Percentiles rank a stretch among this genome's conserved stretches.
Evolutionary conservation across 2,888 invertebrate species (phyloP).

Genomic region (Rhagonycha fulva): DNA sequence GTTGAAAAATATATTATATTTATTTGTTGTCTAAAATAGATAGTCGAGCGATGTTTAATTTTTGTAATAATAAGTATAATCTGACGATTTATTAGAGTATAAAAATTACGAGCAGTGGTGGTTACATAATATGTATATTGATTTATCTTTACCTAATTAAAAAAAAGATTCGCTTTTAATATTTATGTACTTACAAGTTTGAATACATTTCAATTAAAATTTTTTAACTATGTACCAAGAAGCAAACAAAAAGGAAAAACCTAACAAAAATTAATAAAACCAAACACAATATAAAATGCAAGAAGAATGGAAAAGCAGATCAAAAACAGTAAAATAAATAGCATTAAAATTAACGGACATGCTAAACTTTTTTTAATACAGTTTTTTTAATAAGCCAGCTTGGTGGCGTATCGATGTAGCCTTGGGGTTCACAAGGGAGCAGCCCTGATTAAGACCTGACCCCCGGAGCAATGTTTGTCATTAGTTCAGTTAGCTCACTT

Average conservation of each 20-base stretch:
- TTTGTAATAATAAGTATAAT: too few species aligned
- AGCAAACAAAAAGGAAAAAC: conserved; percentile 5
- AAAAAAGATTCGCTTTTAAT: not conserved
- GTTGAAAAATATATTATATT: too few species aligned
- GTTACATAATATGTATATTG: not conserved
- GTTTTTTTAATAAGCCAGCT: conserved; percentile 41
- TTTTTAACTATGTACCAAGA: not conserved
- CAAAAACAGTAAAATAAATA: conserved; percentile 42
- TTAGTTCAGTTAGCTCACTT: conserved; percentile 54
- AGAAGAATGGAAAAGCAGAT: conserved; percentile 38
- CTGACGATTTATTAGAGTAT: too few species aligned
- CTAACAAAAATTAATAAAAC: conserved; percentile 34
- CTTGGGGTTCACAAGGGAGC: conserved; percentile 41
- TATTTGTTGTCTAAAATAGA: too few species aligned
- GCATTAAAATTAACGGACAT: conserved; percentile 41
- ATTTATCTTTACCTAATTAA: not conserved
- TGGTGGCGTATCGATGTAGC: conserved; percentile 47
- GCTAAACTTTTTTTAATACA: conserved; percentile 44
- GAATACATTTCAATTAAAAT: not conserved
- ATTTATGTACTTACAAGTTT: not conserved
- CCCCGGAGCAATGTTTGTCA: conserved; percentile 53
- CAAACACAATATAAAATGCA: conserved; percentile 37
- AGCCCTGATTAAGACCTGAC: conserved; percentile 52
- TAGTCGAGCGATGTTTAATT: too few species aligned
- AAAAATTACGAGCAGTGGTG: too few species aligned